phyloP scores from a whole-genome alignment of 2,888 invertebrate species.

The Cheilosia urbana region DNA sequence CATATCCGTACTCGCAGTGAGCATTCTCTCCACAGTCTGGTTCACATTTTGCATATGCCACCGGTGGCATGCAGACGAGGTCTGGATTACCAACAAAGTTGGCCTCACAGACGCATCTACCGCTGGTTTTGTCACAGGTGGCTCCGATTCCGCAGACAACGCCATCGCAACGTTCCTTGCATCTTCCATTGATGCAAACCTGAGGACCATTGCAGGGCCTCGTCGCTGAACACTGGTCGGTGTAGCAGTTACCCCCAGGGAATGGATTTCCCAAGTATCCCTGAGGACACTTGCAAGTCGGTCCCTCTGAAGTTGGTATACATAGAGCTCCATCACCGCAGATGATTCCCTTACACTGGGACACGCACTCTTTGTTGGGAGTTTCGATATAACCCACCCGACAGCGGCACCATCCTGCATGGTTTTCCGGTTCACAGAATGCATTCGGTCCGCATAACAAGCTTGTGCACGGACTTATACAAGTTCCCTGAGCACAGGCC shows the following conservation, averaged over 20 bases:
- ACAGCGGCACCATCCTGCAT: slow-evolving; percentile 95
- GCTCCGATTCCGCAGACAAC: slow-evolving; percentile 95
- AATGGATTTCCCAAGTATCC: slow-evolving; percentile 95
- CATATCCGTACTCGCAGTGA: slow-evolving; percentile 92
- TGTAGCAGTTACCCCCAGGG: slow-evolving; percentile 93
- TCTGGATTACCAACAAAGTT: slow-evolving; percentile 96
- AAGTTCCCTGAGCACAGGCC: slow-evolving; percentile 91
- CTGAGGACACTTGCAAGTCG: slow-evolving; percentile 94
- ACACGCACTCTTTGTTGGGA: slow-evolving; percentile 92
- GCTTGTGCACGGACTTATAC: slow-evolving; percentile 91
- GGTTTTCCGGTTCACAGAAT: slow-evolving; percentile 93
- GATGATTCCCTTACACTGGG: slow-evolving; percentile 86
- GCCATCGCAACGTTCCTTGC: slow-evolving; percentile 94
- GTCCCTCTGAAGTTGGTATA: slow-evolving; percentile 92
- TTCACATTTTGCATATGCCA: slow-evolving; percentile 90
- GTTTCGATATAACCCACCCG: slow-evolving; percentile 92
- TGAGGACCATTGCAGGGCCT: slow-evolving; percentile 91
- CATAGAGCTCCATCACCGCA: slow-evolving; percentile 94
- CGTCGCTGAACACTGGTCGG: slow-evolving; percentile 91
- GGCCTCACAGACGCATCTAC: slow-evolving; percentile 93
- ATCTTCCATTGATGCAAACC: slow-evolving; percentile 93
- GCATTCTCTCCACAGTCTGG: slow-evolving; percentile 93
- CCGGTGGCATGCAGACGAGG: slow-evolving; percentile 94
- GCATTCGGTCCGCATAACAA: slow-evolving; percentile 93
- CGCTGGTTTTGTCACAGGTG: slow-evolving; percentile 91